Conservation (phyloP, 2,113 vertebrate species). For the Corynorhinus townsendii region DNA sequence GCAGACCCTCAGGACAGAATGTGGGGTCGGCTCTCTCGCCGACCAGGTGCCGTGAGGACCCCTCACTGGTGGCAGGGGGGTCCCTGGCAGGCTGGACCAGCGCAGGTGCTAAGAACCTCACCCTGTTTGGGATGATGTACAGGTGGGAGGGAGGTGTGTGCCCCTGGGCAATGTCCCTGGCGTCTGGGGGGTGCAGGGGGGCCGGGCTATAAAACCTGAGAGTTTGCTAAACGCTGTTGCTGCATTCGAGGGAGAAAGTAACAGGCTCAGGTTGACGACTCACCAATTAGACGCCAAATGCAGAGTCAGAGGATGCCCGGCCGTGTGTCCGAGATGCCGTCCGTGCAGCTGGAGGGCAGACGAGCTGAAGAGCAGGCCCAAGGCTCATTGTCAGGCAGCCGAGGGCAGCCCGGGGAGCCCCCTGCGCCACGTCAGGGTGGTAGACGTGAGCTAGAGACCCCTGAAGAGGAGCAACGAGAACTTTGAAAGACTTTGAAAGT, state of each 20-base stretch:
- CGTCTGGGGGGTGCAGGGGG: not conserved
- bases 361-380: not conserved
- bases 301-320: not conserved
- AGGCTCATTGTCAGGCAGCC: not conserved
- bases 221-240: not conserved
- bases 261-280: not conserved
- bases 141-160: not conserved
- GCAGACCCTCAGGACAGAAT: not conserved
- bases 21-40: not conserved
- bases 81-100: not conserved
- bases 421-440: too few relatives aligned
- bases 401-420: accelerated
- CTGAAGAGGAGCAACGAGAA: not conserved
- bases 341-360: not conserved
- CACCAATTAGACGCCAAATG: not conserved
- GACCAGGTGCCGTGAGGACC: not conserved
- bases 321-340: not conserved
- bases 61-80: accelerated
- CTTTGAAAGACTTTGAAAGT: not conserved
- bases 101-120: not conserved
- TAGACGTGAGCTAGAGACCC: not conserved
- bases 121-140: accelerated
- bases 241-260: not conserved
- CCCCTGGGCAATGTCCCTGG: accelerated
- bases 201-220: not conserved